Conservation (phyloP, 2,113 vertebrate species). For the Taxidea taxus region DNA sequence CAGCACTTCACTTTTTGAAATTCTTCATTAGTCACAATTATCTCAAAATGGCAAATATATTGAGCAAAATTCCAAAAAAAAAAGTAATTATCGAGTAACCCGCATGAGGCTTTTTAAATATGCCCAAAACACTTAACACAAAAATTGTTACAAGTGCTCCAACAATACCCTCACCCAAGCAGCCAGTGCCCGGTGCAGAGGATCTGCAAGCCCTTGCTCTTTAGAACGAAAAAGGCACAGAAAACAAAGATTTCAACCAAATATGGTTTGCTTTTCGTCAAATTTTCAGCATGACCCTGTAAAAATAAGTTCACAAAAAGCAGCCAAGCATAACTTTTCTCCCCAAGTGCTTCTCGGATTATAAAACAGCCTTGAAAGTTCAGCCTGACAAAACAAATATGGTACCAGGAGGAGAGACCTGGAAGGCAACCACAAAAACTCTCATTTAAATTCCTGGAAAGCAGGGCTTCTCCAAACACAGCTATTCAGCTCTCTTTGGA, state of each 20-base stretch:
- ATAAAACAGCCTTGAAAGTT: constrained; percentile 56
- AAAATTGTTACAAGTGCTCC: not conserved
- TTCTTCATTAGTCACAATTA: not conserved
- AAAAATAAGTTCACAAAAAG: constrained; percentile 46
- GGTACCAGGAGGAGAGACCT: constrained; percentile 62
- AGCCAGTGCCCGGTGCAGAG: fast-evolving
- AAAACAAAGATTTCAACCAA: constrained; percentile 14
- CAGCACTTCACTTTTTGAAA: not conserved
- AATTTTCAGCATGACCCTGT: constrained; percentile 24
- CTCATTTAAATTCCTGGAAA: constrained; percentile 86
- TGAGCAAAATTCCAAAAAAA: not conserved
- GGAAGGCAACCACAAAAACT: constrained; percentile 63
- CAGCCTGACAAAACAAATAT: constrained; percentile 66
- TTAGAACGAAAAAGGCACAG: not conserved
- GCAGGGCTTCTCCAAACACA: constrained; percentile 71
- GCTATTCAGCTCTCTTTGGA: constrained; percentile 63
- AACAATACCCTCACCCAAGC: not conserved
- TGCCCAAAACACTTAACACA: not conserved
- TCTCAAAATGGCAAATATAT: constrained; percentile 27
- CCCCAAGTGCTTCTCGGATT: constrained; percentile 44
- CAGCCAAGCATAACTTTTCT: not conserved
- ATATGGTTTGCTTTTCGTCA: not conserved
- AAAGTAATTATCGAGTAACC: not conserved
- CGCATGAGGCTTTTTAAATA: not conserved
- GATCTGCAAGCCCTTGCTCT: not conserved